Evolutionary conservation across 2,113 vertebrate species (phyloP).

Genomic region (Cephalopholis sonnerati): DNA sequence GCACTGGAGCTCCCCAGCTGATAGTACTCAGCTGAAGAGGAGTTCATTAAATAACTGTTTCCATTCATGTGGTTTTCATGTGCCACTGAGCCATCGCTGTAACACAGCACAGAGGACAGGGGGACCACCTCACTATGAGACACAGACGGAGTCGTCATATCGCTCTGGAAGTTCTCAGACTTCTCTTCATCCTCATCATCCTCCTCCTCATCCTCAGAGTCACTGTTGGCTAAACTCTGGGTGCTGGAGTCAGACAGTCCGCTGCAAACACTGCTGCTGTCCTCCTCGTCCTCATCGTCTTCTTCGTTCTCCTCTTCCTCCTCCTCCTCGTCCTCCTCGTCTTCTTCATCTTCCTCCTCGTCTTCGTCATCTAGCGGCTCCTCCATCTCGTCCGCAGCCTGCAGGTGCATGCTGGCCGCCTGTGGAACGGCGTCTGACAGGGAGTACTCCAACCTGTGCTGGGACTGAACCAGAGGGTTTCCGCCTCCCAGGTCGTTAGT

Average conservation of each 20-base stretch:
- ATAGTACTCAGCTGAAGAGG: constrained; percentile 93
- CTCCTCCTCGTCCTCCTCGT: constrained; percentile 77
- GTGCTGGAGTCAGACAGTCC: constrained; percentile 97
- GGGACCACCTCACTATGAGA: constrained; percentile 87
- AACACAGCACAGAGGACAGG: constrained; percentile 92
- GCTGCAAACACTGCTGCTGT: constrained; percentile 96
- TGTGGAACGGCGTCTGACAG: constrained; percentile 89
- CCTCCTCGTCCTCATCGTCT: constrained; percentile 90
- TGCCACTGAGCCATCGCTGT: constrained; percentile 87
- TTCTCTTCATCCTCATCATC: constrained; percentile 90
- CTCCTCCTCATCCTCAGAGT: constrained; percentile 93
- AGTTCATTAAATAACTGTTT: constrained; percentile 90
- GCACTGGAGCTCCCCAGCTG: constrained; percentile 90
- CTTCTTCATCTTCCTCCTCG: constrained; percentile 86
- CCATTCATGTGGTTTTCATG: constrained; percentile 91
- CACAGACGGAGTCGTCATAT: constrained; percentile 72
- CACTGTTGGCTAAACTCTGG: constrained; percentile 94
- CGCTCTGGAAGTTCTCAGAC: constrained; percentile 87
- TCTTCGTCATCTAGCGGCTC: constrained; percentile 92
- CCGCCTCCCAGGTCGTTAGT: constrained; percentile 85
- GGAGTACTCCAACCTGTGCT: constrained; percentile 91
- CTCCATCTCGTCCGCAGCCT: constrained; percentile 89
- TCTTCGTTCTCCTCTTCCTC: constrained; percentile 88
- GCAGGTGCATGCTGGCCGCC: constrained; percentile 90
- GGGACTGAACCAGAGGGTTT: constrained; percentile 86